phyloP scores from a whole-genome alignment of 2,113 vertebrate genomes.

The Casuarius casuarius region DNA sequence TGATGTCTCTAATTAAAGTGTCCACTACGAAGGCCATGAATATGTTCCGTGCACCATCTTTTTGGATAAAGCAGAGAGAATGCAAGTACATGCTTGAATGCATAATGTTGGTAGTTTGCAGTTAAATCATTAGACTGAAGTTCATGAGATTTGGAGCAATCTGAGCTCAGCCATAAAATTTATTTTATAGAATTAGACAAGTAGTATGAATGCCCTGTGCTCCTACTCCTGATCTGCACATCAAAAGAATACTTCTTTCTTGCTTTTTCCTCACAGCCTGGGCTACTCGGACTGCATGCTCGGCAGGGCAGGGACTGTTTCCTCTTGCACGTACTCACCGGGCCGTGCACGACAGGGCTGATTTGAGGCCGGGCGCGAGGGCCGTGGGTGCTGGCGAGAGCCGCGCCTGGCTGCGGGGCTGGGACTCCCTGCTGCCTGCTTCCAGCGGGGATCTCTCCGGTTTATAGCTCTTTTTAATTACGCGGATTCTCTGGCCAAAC shows the following conservation, averaged over 20 bases:
- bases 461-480: accelerated
- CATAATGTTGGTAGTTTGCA: accelerated
- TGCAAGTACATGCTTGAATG: accelerated
- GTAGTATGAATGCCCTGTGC: neutral
- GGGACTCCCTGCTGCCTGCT: neutral
- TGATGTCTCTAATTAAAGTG: accelerated
- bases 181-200: neutral
- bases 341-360: neutral
- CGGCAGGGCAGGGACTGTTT: neutral
- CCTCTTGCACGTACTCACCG: neutral
- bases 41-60: neutral
- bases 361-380: too few relatives aligned
- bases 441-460: neutral
- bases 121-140: neutral
- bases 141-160: neutral
- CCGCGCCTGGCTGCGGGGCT: too few relatives aligned
- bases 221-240: neutral
- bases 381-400: too few relatives aligned
- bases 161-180: neutral
- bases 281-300: accelerated
- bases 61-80: neutral
- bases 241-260: neutral
- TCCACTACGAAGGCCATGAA: accelerated
- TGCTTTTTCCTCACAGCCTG: neutral
- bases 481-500: neutral